Evolutionary conservation across 2,888 invertebrate species (phyloP).

Genomic region (Xestobium rufovillosum): DNA sequence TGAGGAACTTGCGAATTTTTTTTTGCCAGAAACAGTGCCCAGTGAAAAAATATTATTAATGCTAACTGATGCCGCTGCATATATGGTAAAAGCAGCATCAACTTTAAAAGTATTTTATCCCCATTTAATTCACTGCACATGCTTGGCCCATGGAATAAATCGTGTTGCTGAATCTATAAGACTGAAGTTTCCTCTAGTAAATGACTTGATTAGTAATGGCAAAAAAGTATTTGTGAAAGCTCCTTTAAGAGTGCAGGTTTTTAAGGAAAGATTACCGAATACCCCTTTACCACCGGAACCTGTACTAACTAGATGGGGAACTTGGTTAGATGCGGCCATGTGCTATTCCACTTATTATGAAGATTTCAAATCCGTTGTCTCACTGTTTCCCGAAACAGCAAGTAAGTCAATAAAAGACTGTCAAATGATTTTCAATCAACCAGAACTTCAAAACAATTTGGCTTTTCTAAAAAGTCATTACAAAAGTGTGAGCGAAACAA

Average conservation of each 20-base stretch:
- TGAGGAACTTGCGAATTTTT: too few relatives aligned
- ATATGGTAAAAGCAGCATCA: constrained; percentile 27
- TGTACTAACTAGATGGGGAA: constrained; percentile 31
- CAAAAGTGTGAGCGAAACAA: too few relatives aligned
- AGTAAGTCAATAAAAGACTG: too few relatives aligned
- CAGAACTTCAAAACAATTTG: too few relatives aligned
- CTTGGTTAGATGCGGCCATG: constrained; percentile 29
- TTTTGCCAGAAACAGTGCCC: constrained; percentile 8
- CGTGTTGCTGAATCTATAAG: constrained; percentile 28
- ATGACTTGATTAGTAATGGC: constrained; percentile 23
- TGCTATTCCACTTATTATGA: constrained; percentile 26
- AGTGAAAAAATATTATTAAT: constrained; percentile 17
- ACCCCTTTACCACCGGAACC: constrained; percentile 30
- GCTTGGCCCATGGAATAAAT: constrained; percentile 31
- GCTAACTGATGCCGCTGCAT: constrained; percentile 21
- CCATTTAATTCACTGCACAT: constrained; percentile 29
- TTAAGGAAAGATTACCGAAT: constrained; percentile 27
- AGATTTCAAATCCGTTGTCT: constrained; percentile 18
- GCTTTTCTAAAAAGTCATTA: too few relatives aligned
- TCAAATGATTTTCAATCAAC: too few relatives aligned
- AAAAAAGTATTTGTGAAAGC: constrained; percentile 33
- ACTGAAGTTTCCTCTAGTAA: constrained; percentile 22
- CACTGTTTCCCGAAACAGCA: too few relatives aligned
- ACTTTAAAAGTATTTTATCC: constrained; percentile 26
- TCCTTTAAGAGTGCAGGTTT: constrained; percentile 25